Base-by-base conservation (phyloP, 2,888 invertebrate species). In the Limulus polyphemus region DNA sequence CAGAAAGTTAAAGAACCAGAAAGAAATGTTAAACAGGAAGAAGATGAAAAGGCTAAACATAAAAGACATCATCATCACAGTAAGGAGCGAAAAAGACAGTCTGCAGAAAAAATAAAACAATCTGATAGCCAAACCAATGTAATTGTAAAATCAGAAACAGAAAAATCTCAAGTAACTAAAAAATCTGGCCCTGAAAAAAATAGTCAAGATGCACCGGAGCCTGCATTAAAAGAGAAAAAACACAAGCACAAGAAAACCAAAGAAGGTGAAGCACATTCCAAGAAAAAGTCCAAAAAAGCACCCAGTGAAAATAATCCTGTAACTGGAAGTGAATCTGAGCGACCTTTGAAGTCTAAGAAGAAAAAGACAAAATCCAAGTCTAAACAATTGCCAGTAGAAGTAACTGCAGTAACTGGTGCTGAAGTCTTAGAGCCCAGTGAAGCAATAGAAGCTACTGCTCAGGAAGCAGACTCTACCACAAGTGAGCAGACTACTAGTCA, bases 171-270 rank as follows among this genome's bases (percentile, higher is more conserved):
- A 13, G n/a, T 14, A 3, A 7, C 51, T 14, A 14, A 14, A n/a
- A 14, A 51, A 51, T 3, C 16, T 32, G 32, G 32, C 11, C 32
- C 54, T 54, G 54, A 54, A 60, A 67, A 62, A 69, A 68, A 60
- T 68, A 65, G 57, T 70, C 69, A n/a, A 61, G 71, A 74, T 70
- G 72, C 70, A 61, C 68, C 72, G 58, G 72, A 73, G 58, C 71
- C 74, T 59, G 72, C 72, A 67, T 72, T 72, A 69, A 74, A 70
- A 62, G 67, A 69, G 57, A 69, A 68, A 46, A 65, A 71, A 50
- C 69, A 69, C 58, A 68, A 70, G 0, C 69, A 61, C n/a, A 68
- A 67, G 17, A 47, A 17, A 47, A 52, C n/a, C 11, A 46, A 14
- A 57, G 50, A 49, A 4, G 54, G 4, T 49, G 63, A 14, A 59